phyloP scores from a whole-genome alignment of 2,113 vertebrate species.

The Percopsis transmontana region DNA sequence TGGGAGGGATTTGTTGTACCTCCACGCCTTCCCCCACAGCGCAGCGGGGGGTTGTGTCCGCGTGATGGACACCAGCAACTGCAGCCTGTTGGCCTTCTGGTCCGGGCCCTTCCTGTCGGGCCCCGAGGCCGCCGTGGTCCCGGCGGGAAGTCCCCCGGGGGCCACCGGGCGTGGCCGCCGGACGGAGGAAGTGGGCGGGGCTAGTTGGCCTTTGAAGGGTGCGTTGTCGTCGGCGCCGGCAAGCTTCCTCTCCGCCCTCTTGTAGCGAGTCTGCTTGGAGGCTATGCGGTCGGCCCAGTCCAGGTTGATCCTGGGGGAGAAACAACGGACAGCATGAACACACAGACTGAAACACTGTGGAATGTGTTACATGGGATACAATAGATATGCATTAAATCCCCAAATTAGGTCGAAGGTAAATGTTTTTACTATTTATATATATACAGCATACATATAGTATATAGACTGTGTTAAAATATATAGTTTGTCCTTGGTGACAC shows the following conservation, averaged over 20 bases:
- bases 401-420: no score
- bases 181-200: not conserved
- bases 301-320: conserved; percentile 58
- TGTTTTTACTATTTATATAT: no score
- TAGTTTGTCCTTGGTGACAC: no score
- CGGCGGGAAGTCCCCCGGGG: conserved; percentile 21
- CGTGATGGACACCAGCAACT: conserved; percentile 40
- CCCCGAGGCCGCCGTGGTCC: no score
- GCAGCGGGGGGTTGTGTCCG: conserved; percentile 46
- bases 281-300: conserved; percentile 53
- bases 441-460: no score
- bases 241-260: conserved; percentile 44
- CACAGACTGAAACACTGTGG: no score
- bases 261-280: conserved; percentile 20
- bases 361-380: no score
- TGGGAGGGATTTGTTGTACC: conserved; percentile 49
- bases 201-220: conserved; percentile 36
- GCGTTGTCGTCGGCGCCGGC: conserved; percentile 6
- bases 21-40: conserved; percentile 65
- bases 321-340: no score
- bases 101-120: conserved; percentile 31
- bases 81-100: conserved; percentile 22
- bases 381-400: no score
- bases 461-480: no score
- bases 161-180: not conserved